Conservation (phyloP, 2,888 invertebrate species). For the Drosophila anomalata region DNA sequence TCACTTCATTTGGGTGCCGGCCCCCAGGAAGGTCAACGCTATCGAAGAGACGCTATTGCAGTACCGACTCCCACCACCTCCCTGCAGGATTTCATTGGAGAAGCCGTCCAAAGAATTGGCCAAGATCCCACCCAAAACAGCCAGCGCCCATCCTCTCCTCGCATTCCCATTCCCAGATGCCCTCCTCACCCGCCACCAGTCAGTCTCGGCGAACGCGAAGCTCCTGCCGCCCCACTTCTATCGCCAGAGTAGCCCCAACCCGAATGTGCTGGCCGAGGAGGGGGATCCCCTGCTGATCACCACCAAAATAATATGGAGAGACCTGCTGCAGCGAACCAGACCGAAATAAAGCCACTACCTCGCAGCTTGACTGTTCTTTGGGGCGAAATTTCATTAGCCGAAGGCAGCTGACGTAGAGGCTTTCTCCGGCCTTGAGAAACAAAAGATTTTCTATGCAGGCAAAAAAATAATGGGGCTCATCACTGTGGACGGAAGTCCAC, state of each 20-base stretch:
- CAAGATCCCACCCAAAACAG: background rate
- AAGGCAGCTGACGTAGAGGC: constrained; percentile 10
- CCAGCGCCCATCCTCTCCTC: no score
- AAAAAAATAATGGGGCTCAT: background rate
- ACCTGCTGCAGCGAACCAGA: background rate
- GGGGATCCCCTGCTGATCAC: constrained; percentile 58
- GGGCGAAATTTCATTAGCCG: constrained; percentile 46
- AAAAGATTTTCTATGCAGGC: background rate
- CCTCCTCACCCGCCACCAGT: background rate
- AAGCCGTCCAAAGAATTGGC: background rate
- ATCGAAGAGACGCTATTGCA: background rate
- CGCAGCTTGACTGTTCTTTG: background rate
- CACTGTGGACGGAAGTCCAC: no score
- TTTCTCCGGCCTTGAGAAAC: background rate
- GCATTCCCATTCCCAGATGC: background rate
- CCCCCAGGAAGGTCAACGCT: background rate
- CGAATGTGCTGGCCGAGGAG: constrained; percentile 45
- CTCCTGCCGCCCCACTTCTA: constrained; percentile 43
- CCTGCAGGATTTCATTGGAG: background rate
- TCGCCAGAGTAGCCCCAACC: constrained; percentile 50
- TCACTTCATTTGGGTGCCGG: constrained; percentile 51
- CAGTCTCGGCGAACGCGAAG: background rate
- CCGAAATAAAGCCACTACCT: background rate
- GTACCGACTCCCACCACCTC: background rate
- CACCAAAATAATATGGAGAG: constrained; percentile 24